A percentile compares a stretch with the other conserved stretches of the same genome.
Evolutionary conservation across 2,888 invertebrate species (phyloP).

Genomic region (Lochmaea capreae): DNA sequence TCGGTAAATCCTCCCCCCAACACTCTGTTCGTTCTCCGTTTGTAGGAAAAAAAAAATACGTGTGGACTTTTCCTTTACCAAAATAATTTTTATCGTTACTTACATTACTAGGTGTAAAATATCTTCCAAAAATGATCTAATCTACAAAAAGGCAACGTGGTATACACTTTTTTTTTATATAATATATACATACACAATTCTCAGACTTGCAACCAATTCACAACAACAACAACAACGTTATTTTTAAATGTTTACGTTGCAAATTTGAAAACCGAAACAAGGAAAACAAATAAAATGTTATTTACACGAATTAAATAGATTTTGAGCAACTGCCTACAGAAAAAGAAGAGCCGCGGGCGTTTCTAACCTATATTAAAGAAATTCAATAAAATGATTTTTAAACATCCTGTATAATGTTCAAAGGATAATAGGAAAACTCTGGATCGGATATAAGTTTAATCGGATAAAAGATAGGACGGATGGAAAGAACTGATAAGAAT

Average conservation of each 20-base stretch:
- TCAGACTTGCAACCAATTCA: constrained; percentile 44
- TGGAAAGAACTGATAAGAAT: no score
- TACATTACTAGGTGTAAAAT: constrained; percentile 56
- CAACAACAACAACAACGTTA: not conserved
- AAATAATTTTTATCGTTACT: constrained; percentile 42
- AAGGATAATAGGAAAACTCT: no score
- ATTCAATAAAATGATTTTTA: no score
- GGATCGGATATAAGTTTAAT: no score
- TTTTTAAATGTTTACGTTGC: constrained; percentile 19
- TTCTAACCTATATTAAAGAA: no score
- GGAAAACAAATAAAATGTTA: constrained; percentile 37
- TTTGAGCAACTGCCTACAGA: constrained; percentile 25
- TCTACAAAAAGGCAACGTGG: constrained; percentile 59
- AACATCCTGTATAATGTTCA: no score
- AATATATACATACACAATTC: constrained; percentile 44
- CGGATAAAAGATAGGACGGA: no score
- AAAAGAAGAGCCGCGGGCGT: not conserved
- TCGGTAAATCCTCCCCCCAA: not conserved
- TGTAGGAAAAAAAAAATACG: constrained; percentile 32
- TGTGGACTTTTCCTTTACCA: constrained; percentile 46
- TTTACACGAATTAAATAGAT: constrained; percentile 44
- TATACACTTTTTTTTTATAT: constrained; percentile 51
- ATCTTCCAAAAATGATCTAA: constrained; percentile 57
- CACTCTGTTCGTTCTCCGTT: constrained; percentile 37
- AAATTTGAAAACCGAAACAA: constrained; percentile 41